These are phyloP conservation scores for Anthopleura sola DNA, from an alignment of 64 coral and sea anemone genomes.

Conservation along the genomic window DNA sequence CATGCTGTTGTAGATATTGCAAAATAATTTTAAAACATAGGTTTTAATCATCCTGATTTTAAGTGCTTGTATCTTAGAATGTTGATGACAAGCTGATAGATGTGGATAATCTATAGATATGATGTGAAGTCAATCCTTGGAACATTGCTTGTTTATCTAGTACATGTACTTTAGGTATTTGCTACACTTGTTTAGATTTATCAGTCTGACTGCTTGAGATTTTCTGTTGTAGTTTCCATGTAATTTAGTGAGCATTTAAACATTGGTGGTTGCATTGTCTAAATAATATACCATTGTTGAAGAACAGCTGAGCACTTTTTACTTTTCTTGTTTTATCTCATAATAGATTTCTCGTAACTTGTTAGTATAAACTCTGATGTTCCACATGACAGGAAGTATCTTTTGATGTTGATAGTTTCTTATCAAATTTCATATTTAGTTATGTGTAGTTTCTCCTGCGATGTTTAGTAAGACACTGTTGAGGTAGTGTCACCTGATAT, in stretches of 20 bases:
- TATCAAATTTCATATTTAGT: too few species aligned
- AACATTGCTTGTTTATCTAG: neutral
- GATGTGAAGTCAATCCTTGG: conserved; percentile 14
- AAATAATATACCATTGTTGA: neutral
- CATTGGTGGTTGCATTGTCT: neutral
- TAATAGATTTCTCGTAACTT: conserved; percentile 16
- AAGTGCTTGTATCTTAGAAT: too few species aligned
- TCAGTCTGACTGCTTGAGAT: neutral
- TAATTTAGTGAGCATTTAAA: neutral
- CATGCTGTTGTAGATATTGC: too few species aligned
- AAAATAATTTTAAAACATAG: too few species aligned
- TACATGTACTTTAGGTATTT: conserved; percentile 9
- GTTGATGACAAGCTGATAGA: conserved; percentile 18
- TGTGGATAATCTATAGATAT: neutral
- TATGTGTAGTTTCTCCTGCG: too few species aligned
- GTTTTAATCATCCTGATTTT: too few species aligned
- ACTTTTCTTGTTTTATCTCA: conserved; percentile 18
- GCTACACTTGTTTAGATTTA: neutral
- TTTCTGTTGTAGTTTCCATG: conserved; percentile 1
- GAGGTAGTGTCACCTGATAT: too few species aligned
- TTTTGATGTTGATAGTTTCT: neutral
- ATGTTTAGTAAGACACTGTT: too few species aligned
- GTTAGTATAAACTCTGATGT: conserved; percentile 3
- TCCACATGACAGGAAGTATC: neutral
- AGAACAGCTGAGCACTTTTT: conserved; percentile 8